Evolutionary conservation across 23 tunicate species (phyloP).

Genomic region (Oikopleura vanhoeffeni): DNA sequence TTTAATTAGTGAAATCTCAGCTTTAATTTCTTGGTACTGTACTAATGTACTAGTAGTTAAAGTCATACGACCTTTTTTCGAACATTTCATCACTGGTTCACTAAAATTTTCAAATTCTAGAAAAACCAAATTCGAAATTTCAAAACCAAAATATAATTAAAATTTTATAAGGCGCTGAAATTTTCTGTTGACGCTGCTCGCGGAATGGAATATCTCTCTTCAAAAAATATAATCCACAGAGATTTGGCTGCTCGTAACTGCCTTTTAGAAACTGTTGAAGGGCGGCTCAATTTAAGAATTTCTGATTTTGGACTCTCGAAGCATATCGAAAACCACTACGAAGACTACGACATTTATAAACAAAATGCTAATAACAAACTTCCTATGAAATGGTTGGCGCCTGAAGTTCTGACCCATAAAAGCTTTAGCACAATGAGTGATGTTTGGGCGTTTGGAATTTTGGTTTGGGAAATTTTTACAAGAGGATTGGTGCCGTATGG

Average conservation of each 20-base stretch:
- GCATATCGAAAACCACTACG: background rate
- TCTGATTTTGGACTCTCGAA: conserved; percentile 10
- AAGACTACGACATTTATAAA: background rate
- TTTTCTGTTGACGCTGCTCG: background rate
- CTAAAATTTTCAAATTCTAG: too few relatives aligned
- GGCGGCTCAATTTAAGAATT: background rate
- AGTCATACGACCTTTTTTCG: too few relatives aligned
- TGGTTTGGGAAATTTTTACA: conserved; percentile 8
- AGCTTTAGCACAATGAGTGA: background rate
- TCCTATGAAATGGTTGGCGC: conserved; percentile 12
- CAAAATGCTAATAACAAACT: background rate
- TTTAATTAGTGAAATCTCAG: too few relatives aligned
- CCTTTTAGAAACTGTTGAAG: conserved; percentile 3
- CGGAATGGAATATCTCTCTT: conserved; percentile 2
- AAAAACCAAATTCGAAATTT: too few relatives aligned
- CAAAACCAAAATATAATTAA: too few relatives aligned
- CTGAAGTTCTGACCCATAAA: background rate
- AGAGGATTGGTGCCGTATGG: conserved; percentile 10
- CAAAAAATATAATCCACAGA: background rate
- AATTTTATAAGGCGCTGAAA: background rate
- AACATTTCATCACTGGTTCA: too few relatives aligned
- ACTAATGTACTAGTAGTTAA: too few relatives aligned
- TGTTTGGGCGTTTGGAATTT: conserved; percentile 15
- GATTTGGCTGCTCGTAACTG: conserved; percentile 7
- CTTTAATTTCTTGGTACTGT: too few relatives aligned